These are phyloP conservation scores for Pterocles orientalis DNA, from an alignment of 2,113 vertebrate genomes.

Conservation along the genomic window DNA sequence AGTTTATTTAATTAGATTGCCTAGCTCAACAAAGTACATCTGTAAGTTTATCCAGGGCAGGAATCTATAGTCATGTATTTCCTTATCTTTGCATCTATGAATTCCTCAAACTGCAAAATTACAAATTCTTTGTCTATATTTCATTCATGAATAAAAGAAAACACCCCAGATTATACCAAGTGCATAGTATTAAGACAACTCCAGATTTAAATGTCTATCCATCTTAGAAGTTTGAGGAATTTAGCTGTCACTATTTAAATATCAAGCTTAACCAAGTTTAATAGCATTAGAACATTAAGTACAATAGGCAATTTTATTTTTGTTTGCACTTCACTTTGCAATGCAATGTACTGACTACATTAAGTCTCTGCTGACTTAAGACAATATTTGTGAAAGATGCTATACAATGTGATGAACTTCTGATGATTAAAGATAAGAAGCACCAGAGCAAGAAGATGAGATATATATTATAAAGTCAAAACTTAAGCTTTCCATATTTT, in stretches of 20 bases:
- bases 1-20: background rate
- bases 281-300: slow-evolving; percentile 10
- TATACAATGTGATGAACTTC: background rate
- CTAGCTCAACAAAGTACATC: background rate
- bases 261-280: slow-evolving; percentile 35
- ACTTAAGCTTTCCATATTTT: background rate
- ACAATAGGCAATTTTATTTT: slow-evolving; percentile 40
- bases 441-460: background rate
- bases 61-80: background rate
- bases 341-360: background rate
- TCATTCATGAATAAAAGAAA: background rate
- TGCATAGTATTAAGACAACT: background rate
- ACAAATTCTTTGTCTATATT: background rate
- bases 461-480: background rate
- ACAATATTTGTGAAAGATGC: background rate
- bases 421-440: background rate
- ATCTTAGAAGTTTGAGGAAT: slow-evolving; percentile 9
- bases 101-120: background rate
- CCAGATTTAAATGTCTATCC: background rate
- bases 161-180: background rate
- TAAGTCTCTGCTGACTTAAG: background rate
- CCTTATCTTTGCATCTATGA: background rate
- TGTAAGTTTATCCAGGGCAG: background rate
- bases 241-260: slow-evolving; percentile 1
- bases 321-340: slow-evolving; percentile 7